These are phyloP conservation scores for Tipula lateralis DNA, from an alignment of 2,888 invertebrate species.

Conservation along the genomic window DNA sequence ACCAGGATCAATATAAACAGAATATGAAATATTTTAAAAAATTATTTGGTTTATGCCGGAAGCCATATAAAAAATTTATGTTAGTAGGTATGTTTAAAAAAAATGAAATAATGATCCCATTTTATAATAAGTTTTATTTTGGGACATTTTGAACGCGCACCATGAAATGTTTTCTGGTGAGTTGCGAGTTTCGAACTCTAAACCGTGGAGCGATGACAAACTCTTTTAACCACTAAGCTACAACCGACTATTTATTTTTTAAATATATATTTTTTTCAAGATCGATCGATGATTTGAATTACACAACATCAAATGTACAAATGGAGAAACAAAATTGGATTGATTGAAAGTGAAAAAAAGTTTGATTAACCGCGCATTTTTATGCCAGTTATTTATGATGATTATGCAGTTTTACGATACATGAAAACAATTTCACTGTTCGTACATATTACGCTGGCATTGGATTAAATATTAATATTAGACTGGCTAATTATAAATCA, in stretches of 20 bases:
- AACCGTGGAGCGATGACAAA: too few species aligned
- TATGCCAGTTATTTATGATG: background rate
- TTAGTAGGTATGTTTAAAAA: background rate
- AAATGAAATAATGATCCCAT: background rate
- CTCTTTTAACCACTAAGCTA: too few species aligned
- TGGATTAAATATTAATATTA: background rate
- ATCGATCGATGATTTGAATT: too few species aligned
- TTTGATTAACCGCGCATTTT: background rate
- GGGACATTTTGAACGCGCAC: background rate
- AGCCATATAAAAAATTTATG: background rate
- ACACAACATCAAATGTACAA: background rate
- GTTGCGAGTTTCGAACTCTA: too few species aligned
- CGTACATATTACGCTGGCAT: background rate
- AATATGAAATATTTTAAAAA: background rate
- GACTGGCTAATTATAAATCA: background rate
- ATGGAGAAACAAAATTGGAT: background rate
- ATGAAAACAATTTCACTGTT: background rate
- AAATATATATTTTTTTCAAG: too few species aligned
- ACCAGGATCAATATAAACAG: background rate
- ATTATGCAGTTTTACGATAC: background rate
- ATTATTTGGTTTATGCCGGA: background rate
- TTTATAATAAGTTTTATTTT: background rate
- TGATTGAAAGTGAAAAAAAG: background rate
- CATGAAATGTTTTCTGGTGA: too few species aligned
- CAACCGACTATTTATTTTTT: too few species aligned